Base-by-base conservation (phyloP, 2,113 vertebrate genomes). In the Chaenocephalus aceratus region DNA sequence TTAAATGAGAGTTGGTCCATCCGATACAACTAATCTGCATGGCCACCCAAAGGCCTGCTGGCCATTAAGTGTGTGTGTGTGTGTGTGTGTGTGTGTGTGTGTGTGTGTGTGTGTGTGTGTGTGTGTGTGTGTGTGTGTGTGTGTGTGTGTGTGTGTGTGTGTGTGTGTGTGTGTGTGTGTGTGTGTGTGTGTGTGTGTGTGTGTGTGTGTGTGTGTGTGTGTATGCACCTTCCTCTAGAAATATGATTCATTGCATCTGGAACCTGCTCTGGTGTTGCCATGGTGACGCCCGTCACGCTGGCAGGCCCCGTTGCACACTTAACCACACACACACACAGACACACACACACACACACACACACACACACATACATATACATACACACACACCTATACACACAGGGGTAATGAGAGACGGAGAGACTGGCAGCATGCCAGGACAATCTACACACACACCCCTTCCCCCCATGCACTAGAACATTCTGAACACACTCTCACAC, bases 401-500 rank as follows among this genome's bases (percentile, higher is more conserved):
- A 80, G 71, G 71, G 80, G 91, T 93, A 94, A 93, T 93, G 89
- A 89, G 90, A 93, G 85, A 91, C 83, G 5, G 60, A 86, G 85
- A 88, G 88, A 88, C 87, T 95, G 95, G 94, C 93, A 84, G 82
- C n/a, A 66, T 91, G 94, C 94, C 94, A 94, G 88, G 86, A 87
- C 89, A 80, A 80, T 82, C 85, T 77, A 56, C 65, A 62, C 48
- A 74, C 63, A 62, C 49, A 14, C 75, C 57, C 52, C 10, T 13
- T 51, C 85, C 85, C 30, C 75, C 74, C 26, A 30, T 75, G 77
- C 72, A 48, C 90, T 68, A 83, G 87, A 88, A 90, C 85, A 90
- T 91, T 91, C 86, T 83, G 87, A 72, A 67, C 57, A 51, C 72
- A 67, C 57, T 51, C n/a, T 23, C 54, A 48, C n/a, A 72, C 52